phyloP scores from a whole-genome alignment of 2,888 invertebrate genomes.

The Nomada flava region DNA sequence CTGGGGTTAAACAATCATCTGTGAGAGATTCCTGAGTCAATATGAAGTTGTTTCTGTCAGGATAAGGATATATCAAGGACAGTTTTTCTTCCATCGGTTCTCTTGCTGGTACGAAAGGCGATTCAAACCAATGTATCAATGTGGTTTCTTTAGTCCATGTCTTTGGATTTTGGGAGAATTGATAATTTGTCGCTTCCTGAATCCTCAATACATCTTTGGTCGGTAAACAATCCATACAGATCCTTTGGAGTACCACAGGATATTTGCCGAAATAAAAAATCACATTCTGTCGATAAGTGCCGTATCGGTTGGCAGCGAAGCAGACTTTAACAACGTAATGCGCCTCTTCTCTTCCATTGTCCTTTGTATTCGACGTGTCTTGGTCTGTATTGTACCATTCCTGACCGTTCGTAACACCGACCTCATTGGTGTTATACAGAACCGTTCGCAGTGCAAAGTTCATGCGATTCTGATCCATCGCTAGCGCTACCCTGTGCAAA shows the following conservation, averaged over 20 bases:
- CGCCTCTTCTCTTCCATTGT: neutral
- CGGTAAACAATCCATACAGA: slow-evolving; percentile 92
- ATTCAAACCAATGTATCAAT: slow-evolving; percentile 85
- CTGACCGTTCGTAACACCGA: slow-evolving; percentile 69
- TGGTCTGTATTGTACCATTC: slow-evolving; percentile 65
- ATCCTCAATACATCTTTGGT: slow-evolving; percentile 88
- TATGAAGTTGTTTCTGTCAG: slow-evolving; percentile 88
- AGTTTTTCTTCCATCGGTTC: slow-evolving; percentile 80
- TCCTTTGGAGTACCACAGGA: slow-evolving; percentile 87
- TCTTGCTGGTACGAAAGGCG: slow-evolving; percentile 85
- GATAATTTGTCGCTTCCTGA: slow-evolving; percentile 87
- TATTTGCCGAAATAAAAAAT: slow-evolving; percentile 90
- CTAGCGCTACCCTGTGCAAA: slow-evolving; percentile 73
- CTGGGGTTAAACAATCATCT: slow-evolving; percentile 87
- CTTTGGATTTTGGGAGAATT: slow-evolving; percentile 88
- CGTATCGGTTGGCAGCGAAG: slow-evolving; percentile 84
- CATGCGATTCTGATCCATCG: slow-evolving; percentile 71
- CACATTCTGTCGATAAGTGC: slow-evolving; percentile 91
- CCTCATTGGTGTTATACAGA: slow-evolving; percentile 26
- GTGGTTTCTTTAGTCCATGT: slow-evolving; percentile 83
- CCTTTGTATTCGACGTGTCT: neutral
- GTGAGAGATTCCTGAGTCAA: slow-evolving; percentile 89
- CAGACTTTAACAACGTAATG: slow-evolving; percentile 47
- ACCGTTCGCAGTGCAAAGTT: slow-evolving; percentile 75
- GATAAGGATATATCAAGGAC: slow-evolving; percentile 87